phyloP scores from a whole-genome alignment of 2,888 invertebrate genomes.

The Tenthredo amoena region DNA sequence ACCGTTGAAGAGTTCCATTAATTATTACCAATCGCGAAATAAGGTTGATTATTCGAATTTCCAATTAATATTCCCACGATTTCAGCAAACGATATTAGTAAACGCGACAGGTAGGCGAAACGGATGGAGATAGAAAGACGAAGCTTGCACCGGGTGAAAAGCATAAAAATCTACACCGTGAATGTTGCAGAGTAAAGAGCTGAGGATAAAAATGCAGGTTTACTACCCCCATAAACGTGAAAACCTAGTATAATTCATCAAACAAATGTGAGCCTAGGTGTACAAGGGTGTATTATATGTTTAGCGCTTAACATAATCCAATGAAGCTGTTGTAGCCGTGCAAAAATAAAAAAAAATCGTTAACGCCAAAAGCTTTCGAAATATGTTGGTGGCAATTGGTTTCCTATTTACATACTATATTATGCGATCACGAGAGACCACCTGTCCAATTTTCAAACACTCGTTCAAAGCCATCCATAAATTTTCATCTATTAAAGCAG shows the following conservation, averaged over 20 bases:
- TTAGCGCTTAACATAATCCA: constrained; percentile 1
- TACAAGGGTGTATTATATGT: neutral
- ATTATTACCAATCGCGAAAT: constrained; percentile 9
- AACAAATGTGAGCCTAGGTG: neutral
- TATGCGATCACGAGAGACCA: neutral
- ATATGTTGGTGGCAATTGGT: constrained; percentile 1
- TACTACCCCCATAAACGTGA: constrained; percentile 12
- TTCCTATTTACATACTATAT: constrained; percentile 24
- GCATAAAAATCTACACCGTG: constrained; percentile 18
- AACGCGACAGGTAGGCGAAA: neutral
- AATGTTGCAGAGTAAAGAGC: neutral
- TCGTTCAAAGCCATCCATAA: neutral
- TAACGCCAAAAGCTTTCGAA: constrained; percentile 13
- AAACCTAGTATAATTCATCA: constrained; percentile 4
- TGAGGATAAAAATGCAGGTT: constrained; percentile 25
- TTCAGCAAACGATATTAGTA: neutral
- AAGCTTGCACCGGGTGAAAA: neutral
- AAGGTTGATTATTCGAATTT: neutral
- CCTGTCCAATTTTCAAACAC: neutral
- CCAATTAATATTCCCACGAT: neutral
- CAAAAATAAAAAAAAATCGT: neutral
- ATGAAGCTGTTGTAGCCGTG: neutral
- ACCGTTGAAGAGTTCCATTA: constrained; percentile 1
- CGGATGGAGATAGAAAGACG: no score
- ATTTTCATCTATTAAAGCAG: constrained; percentile 1